Conservation (phyloP, 2,113 vertebrate genomes). For the Daubentonia madagascariensis region DNA sequence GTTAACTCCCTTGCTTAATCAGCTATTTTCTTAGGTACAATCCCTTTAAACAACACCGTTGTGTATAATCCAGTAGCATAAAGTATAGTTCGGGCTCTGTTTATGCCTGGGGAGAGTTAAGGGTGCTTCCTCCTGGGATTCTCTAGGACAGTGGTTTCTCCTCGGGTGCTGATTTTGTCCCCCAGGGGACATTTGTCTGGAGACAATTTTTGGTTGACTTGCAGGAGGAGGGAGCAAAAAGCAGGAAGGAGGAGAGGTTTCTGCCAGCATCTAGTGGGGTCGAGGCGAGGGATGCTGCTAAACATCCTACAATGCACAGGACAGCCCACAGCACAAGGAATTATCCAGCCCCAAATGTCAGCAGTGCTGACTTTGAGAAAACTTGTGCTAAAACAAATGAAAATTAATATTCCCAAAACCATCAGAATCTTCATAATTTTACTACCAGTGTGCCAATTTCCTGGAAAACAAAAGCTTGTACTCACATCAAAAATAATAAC, state of each 20-base stretch:
- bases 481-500: neutral
- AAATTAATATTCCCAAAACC: neutral
- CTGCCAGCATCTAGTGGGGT: neutral
- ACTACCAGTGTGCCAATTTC: neutral
- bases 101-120: neutral
- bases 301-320: accelerated
- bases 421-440: neutral
- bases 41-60: neutral
- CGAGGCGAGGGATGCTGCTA: neutral
- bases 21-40: neutral
- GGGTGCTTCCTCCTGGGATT: neutral
- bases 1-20: neutral
- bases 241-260: neutral
- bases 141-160: neutral
- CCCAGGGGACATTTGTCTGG: neutral
- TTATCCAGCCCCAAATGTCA: neutral
- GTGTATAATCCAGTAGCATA: no score
- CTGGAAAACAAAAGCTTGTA: neutral
- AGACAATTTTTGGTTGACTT: neutral
- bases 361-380: neutral
- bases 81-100: neutral
- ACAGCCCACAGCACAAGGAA: accelerated
- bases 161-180: neutral
- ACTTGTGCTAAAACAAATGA: neutral
- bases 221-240: neutral